Evolutionary conservation across 2,797 vertebrate species (phyloP), one percentile per base, ranked within the genome.

Genomic region (Melopsittacus undulatus): DNA sequence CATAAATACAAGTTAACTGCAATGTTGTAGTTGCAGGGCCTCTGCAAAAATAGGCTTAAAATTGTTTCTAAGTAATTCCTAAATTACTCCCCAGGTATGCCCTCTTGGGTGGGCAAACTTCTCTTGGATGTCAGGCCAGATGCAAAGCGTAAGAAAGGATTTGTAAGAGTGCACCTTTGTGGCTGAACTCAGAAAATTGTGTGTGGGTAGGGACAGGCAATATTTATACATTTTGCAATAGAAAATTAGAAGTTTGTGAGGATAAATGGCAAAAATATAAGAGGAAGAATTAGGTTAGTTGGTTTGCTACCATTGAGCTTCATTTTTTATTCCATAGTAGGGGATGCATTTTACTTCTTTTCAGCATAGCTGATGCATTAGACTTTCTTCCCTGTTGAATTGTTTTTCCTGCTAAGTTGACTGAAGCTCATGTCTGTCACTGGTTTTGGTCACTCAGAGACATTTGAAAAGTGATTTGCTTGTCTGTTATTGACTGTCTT

Each of bases 401-500:
- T 82, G 78, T 59, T 36, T 90, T 91, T 89, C 66, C 15, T 1
- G 0, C 59, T 14, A 78, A 87, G 84, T 34, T 0, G 0, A 23
- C 56, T 85, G 34, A 75, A 51, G 57, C 72, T 77, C 49, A 23
- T 49, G 34, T 63, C 72, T 67, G 40, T 61, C 57, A 9, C 54
- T 72, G 82, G 64, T 83, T 66, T 64, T 89, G 69, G 75, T 90
- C 62, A 68, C 40, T 54, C 29, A 61, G 51, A 83, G 68, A 42
- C n/a, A 46, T 72, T 79, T 10, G 21, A 38, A 78, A 94, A 90
- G 73, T 81, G 42, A 64, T 62, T 90, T 2, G 15, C 66, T 73
- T 76, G 46, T n/a, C 15, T 68, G 70, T 22, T 76, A 94, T 80
- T 52, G 83, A 91, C 21, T 83, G 81, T 75, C 56, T 95, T 95